Base-by-base conservation (phyloP, 2,113 vertebrate species). In the Sinocyclocheilus anshuiensis region DNA sequence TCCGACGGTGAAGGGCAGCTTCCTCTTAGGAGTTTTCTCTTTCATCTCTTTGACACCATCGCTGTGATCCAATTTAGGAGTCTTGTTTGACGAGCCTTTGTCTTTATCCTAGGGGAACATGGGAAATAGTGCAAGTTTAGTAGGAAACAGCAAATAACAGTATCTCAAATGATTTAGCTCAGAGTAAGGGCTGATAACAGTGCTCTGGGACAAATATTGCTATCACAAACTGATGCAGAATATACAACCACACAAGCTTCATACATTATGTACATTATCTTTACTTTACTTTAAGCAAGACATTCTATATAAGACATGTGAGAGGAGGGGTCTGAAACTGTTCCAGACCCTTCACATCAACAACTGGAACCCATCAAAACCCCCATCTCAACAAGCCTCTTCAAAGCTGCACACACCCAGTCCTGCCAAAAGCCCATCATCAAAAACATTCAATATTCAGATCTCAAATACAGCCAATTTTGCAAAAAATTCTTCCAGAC, bases 41-140 rank as follows among this genome's bases (percentile, higher is more conserved):
- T 98, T 99, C 96, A 98, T 97, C 94, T 99, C 98, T 95, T 99
- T 99, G 93, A 97, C 95, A 86, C 97, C 98, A 97, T 99, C 97
- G 48, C 93, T 96, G 93, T 97, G 96, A 92, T 99, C 98, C 95
- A 97, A 95, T 95, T 99, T 99, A 65, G 97, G 97, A 94, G 98
- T 99, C 95, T 99, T 99, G 95, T 96, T 97, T 92, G 97, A 97
- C 95, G 97, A 97, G 96, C 98, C 96, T 97, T 98, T 99, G 95
- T 97, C 96, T 96, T 97, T 97, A 97, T 99, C 98, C 98, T 99
- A 88, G 11, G 39, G 93, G 92, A 84, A 6, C 81, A 16, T 16
- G 71, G 65, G 0, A 74, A 90, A 69, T 20, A 77, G 6, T 4
- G 69, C 18, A 26, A 83, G 81, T 48, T 75, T 24, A 83, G n/a